A percentile compares a stretch with the other conserved stretches of the same genome.
phyloP scores from a whole-genome alignment of 2,888 invertebrate species.

The Tenthredo scrophulariae region DNA sequence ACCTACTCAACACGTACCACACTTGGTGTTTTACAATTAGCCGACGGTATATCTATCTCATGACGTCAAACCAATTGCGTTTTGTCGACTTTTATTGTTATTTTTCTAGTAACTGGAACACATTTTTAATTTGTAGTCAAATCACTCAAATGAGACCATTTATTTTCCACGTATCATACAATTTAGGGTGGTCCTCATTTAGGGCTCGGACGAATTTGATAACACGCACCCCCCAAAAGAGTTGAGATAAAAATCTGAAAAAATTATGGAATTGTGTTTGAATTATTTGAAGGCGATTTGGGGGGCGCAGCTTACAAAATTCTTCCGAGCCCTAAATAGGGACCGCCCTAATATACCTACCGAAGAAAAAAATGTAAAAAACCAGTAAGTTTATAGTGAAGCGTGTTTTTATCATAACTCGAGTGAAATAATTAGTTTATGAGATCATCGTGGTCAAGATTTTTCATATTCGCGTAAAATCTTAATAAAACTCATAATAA shows the following conservation, averaged over 20 bases:
- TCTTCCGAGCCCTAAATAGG: too few relatives aligned
- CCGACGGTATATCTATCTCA: not conserved
- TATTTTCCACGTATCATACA: too few relatives aligned
- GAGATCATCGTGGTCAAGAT: not conserved
- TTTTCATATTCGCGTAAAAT: not conserved
- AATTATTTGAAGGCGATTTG: too few relatives aligned
- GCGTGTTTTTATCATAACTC: not conserved
- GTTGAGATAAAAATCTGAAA: too few relatives aligned
- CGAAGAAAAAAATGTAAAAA: not conserved
- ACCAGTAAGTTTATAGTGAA: not conserved
- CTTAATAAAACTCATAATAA: slow-evolving; percentile 16
- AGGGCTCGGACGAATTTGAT: too few relatives aligned
- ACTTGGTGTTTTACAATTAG: not conserved
- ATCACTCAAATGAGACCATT: not conserved
- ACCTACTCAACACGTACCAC: not conserved
- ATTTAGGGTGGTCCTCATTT: too few relatives aligned
- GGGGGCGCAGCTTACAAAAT: too few relatives aligned
- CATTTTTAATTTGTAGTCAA: not conserved
- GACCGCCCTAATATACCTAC: not conserved
- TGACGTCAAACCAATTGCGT: not conserved
- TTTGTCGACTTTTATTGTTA: not conserved
- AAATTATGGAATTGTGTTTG: too few relatives aligned
- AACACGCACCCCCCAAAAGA: too few relatives aligned
- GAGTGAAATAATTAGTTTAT: not conserved
- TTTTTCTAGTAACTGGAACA: not conserved